Evolutionary conservation across 2,113 vertebrate species (phyloP), one percentile per base, ranked within the genome.

Genomic region (Taurulus bubalis): DNA sequence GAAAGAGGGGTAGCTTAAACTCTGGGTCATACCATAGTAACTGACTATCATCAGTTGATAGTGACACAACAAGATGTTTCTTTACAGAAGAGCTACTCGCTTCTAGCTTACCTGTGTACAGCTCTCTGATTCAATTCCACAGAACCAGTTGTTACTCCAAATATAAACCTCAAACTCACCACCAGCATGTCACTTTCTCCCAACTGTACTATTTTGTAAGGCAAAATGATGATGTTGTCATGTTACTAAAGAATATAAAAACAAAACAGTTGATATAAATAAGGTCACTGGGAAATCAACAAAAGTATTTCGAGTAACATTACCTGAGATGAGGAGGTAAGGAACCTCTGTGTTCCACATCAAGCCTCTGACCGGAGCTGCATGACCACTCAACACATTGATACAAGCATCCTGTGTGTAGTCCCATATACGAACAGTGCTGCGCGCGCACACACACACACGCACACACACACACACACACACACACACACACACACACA

Each of bases 331-430:
- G 15, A 99, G 94, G 6, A 99, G 96, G 75, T 97, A 98, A 0
- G 98, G 98, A 79, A 99, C 95, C 94, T 99, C 98, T 0, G 97
- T 95, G 91, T 98, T 99, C 98, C 98, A 99, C 97, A 98, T 92
- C 45, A 99, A 90, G 51, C 98, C 98, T 77, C 98, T 94, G 34
- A 99, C 98, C 0, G 98, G 98, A 65, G 97, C 97, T 14, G 94
- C 96, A 75, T 99, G 98, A 30, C 98, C 98, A 70, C 94, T 97
- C 63, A 99, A 95, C 73, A 98, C 91, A 75, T 94, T 98, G 90
- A 99, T 97, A 71, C 98, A 99, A 6, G 97, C 95, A 42, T 99
- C 98, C 85, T 99, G 96, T 60, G 98, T 99, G 79, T 99, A 99
- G 91, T 99, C 98, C 98, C 98, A 99, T 88, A 99, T 96, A 36